phyloP scores from a whole-genome alignment of 2,113 vertebrate species.

The Amphilophus citrinellus region DNA sequence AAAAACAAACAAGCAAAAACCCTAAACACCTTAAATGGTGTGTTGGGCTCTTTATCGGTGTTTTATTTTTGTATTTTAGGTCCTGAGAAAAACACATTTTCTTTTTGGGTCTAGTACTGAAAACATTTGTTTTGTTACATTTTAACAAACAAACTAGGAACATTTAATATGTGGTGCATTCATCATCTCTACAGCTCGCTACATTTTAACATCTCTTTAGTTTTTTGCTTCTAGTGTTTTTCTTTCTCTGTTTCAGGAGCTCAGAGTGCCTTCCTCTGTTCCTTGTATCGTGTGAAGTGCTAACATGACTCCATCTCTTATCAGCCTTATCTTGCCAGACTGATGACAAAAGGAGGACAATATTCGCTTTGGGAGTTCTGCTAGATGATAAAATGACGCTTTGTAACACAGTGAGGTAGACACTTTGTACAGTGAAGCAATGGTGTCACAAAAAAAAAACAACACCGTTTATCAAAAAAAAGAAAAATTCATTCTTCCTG shows the following conservation, averaged over 20 bases:
- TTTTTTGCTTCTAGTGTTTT: neutral
- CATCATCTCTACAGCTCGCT: neutral
- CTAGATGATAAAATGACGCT: slow-evolving; percentile 47
- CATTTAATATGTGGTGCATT: neutral
- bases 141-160: neutral
- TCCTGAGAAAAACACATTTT: neutral
- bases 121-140: neutral
- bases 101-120: neutral
- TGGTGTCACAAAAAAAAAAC: neutral
- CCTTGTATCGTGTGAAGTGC: slow-evolving; percentile 43
- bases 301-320: slow-evolving; percentile 62
- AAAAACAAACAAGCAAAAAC: neutral
- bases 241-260: neutral
- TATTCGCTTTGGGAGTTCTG: slow-evolving; percentile 67
- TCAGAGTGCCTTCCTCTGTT: slow-evolving; percentile 23
- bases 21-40: neutral
- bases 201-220: slow-evolving; percentile 4
- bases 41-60: neutral
- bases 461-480: neutral
- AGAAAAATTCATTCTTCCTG: slow-evolving; percentile 41
- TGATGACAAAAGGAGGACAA: slow-evolving; percentile 74
- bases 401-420: slow-evolving; percentile 28
- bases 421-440: neutral
- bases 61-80: neutral
- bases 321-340: slow-evolving; percentile 61